Evolutionary conservation across 2,113 vertebrate genomes (phyloP).

Genomic region (Mystacornis crossleyi): DNA sequence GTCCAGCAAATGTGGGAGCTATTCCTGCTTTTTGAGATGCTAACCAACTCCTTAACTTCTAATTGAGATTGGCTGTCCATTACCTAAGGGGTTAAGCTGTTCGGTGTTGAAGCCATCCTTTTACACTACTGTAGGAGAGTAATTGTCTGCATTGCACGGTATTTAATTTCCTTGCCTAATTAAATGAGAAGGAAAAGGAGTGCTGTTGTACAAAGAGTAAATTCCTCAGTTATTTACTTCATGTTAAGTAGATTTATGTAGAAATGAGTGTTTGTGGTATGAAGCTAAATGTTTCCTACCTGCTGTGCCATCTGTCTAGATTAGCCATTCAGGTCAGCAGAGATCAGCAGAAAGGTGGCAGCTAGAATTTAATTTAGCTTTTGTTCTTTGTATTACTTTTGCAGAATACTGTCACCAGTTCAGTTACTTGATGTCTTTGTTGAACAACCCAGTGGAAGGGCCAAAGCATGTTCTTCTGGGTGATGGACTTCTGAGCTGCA

Average conservation of each 20-base stretch:
- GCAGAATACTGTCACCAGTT: neutral
- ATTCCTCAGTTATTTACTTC: neutral
- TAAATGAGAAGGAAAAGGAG: neutral
- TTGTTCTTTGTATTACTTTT: neutral
- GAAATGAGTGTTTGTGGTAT: neutral
- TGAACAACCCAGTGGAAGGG: neutral
- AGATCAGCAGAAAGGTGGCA: neutral
- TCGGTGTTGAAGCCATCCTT: neutral
- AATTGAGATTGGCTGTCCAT: neutral
- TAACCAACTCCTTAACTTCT: neutral
- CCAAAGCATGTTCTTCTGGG: neutral
- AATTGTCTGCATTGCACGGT: neutral
- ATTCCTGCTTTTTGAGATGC: neutral
- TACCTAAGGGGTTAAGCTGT: neutral
- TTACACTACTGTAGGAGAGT: neutral
- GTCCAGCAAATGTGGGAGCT: constrained; percentile 3
- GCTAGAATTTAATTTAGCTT: neutral
- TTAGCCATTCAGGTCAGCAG: neutral
- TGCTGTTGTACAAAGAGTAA: neutral
- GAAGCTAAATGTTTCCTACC: neutral
- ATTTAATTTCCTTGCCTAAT: constrained; percentile 20
- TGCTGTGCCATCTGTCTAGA: neutral
- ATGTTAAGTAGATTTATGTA: neutral
- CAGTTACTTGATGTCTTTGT: neutral
- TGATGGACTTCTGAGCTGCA: neutral